Base-by-base conservation (phyloP, 1,140 invertebrate species). In the Tribolium madens region DNA sequence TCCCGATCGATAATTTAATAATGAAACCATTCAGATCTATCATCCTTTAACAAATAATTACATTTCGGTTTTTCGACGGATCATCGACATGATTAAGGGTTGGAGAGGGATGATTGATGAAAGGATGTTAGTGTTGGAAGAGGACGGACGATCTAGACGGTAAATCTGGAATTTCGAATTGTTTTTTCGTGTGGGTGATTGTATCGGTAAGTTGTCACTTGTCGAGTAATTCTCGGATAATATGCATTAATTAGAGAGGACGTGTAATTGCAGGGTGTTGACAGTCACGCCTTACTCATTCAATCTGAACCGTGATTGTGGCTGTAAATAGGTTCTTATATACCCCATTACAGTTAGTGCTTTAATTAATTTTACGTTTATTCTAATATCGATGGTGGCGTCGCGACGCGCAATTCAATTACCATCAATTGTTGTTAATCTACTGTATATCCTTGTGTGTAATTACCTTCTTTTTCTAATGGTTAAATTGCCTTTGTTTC, bases 391-490 rank as follows among this genome's bases (percentile, higher is more conserved):
- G 26, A 26, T 33, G 3, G 26, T 33, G 17, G 26, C 57, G 21
- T 12, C 57, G 57, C 57, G 21, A 7, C 57, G 57, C 21, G 9
- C 14, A 18, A 57, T 6, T 13, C 14, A 52, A 52, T 52, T 52
- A 15, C 50, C 1, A 9, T 9, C 7, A 52, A 52, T 52, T 15
- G 50, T 52, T 52, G 14, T 5, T 3, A 26, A 5, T 26, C 3
- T 9, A 10, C 36, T 42, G 36, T 31, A 6, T 31, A 31, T 31
- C 26, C 6, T 31, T n/a, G n/a, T 42, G 7, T 7, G 13, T 64
- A 64, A 64, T 64, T 64, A 64, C 57, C 57, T 64, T 64, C 26
- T 64, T 64, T 42, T 64, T 64, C 57, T 64, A 64, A 10, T 64
- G 57, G 57, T 33, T 64, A 64, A 64, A 26, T 64, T 31, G 6